Evolutionary conservation across 2,797 vertebrate species (phyloP).

Genomic region (Pipistrellus kuhlii): DNA sequence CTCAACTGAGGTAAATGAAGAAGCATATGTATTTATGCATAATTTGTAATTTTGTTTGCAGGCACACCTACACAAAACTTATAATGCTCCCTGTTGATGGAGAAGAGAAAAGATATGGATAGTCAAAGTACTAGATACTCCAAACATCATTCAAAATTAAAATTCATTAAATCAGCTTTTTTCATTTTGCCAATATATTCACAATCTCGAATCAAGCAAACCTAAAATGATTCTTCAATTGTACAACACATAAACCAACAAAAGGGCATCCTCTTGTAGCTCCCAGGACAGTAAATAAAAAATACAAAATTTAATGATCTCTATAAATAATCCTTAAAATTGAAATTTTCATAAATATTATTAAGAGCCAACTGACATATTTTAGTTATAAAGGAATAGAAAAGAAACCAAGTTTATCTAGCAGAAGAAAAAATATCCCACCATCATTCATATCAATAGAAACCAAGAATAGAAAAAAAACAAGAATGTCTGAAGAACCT

Average conservation of each 20-base stretch:
- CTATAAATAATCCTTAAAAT: not conserved
- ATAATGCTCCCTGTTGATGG: not conserved
- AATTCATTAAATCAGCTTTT: not conserved
- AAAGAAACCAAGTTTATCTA: not conserved
- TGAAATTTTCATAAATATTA: not conserved
- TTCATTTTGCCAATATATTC: not conserved
- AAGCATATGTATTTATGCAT: not conserved
- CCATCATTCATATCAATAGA: not conserved
- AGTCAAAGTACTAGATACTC: not conserved
- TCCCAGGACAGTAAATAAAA: not conserved
- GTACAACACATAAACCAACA: not conserved
- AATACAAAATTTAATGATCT: not conserved
- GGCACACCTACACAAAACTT: not conserved
- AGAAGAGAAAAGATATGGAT: not conserved
- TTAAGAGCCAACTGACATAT: not conserved
- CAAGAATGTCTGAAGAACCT: not conserved
- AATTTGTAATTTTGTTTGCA: not conserved
- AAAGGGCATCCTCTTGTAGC: not conserved
- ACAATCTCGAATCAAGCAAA: not conserved
- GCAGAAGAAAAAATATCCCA: not conserved
- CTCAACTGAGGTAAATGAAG: not conserved
- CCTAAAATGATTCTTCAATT: not conserved
- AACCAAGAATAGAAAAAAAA: not conserved
- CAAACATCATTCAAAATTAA: slow-evolving; percentile 8
- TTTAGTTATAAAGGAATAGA: not conserved